Conservation (phyloP, 2,888 invertebrate genomes). For the Sarcophaga rosellei region DNA sequence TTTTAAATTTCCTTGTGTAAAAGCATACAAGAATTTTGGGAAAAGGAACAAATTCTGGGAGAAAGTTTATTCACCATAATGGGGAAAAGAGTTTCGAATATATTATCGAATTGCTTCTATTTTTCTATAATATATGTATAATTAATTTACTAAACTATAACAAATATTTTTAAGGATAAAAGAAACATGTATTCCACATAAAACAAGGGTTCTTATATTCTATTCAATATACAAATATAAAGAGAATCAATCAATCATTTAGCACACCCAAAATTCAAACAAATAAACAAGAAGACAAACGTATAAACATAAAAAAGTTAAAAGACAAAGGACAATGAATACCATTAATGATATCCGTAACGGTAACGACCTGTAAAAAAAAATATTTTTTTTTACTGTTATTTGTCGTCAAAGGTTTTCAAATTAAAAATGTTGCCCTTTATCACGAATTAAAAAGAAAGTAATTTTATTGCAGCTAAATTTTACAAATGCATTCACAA, state of each 20-base stretch:
- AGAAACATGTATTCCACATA: neutral
- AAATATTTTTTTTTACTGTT: neutral
- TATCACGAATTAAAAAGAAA: too few species aligned
- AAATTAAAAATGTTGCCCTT: neutral
- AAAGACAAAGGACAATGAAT: neutral
- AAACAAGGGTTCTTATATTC: neutral
- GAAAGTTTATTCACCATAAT: too few species aligned
- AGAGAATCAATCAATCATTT: neutral
- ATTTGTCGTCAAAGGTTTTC: neutral
- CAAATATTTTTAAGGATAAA: neutral
- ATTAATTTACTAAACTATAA: constrained; percentile 30
- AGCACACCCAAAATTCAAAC: neutral
- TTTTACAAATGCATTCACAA: too few species aligned
- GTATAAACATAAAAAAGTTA: neutral
- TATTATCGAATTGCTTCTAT: neutral
- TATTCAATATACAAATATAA: neutral
- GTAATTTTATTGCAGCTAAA: too few species aligned
- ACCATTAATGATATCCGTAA: constrained; percentile 61
- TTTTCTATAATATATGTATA: neutral
- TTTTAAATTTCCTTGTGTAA: too few species aligned
- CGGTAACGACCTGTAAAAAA: constrained; percentile 73
- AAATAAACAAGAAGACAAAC: neutral
- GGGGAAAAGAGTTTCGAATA: neutral
- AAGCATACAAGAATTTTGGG: too few species aligned
- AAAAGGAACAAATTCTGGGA: too few species aligned